Percentiles rank a stretch among this genome's conserved stretches.
Evolutionary conservation across 2,113 vertebrate genomes (phyloP).

Genomic region (Chelonoidis abingdonii): DNA sequence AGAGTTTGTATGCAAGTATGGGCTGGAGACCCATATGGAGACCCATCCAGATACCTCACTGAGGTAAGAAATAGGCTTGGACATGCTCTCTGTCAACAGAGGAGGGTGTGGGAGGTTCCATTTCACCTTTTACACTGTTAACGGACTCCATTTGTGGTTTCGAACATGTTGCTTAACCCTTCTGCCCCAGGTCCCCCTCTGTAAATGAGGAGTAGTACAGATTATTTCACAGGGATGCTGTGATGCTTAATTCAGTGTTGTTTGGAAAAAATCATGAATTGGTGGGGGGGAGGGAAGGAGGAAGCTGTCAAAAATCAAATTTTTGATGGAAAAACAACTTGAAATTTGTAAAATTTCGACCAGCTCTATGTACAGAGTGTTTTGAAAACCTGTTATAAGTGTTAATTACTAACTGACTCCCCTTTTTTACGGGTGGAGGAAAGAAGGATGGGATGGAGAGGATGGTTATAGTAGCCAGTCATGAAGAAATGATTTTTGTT

Average conservation of each 20-base stretch:
- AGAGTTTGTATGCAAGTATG: constrained; percentile 90
- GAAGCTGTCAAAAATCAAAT: not conserved
- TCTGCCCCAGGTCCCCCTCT: not conserved
- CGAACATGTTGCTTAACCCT: not conserved
- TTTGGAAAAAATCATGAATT: not conserved
- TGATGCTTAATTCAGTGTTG: not conserved
- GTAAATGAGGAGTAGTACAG: not conserved
- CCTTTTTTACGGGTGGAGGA: not conserved
- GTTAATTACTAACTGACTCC: not conserved
- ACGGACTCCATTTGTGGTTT: not conserved
- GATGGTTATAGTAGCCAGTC: not conserved
- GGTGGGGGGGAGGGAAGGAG: too few species aligned
- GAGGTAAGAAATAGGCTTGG: constrained; percentile 76
- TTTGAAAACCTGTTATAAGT: not conserved
- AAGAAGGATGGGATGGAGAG: not conserved
- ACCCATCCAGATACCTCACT: constrained; percentile 91
- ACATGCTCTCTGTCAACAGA: not conserved
- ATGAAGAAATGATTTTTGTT: constrained; percentile 8
- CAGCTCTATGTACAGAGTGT: not conserved
- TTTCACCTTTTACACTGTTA: not conserved
- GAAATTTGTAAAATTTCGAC: not conserved
- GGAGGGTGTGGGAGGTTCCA: not conserved
- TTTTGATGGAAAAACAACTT: not conserved
- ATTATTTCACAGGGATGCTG: not conserved
- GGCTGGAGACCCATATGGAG: constrained; percentile 94